Evolutionary conservation across 1,140 invertebrate species (phyloP).

Genomic region (Saccostrea cuccullata): DNA sequence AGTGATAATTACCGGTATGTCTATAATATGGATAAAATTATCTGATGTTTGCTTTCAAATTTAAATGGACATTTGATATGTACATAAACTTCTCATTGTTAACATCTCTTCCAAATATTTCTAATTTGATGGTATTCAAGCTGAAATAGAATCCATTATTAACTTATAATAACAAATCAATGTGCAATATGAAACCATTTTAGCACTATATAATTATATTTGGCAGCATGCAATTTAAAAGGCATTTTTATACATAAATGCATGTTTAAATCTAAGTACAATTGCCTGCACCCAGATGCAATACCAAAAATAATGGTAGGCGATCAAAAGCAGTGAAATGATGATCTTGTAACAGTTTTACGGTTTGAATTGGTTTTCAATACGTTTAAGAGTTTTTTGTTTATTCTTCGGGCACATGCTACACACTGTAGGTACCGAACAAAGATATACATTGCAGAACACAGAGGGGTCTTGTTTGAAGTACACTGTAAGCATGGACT

Average conservation of each 20-base stretch:
- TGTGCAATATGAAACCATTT: not conserved
- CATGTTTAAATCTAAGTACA: not conserved
- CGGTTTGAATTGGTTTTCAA: no score
- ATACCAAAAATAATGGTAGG: not conserved
- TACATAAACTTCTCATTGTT: not conserved
- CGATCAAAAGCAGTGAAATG: no score
- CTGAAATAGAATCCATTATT: not conserved
- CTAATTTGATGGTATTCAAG: no score
- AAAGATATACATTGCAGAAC: no score
- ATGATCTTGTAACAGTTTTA: no score
- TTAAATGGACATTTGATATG: conserved; percentile 18
- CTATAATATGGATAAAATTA: not conserved
- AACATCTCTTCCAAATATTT: not conserved
- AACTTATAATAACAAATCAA: not conserved
- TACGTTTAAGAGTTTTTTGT: no score
- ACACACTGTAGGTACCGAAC: no score
- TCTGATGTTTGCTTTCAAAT: not conserved
- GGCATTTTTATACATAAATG: no score
- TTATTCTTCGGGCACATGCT: no score
- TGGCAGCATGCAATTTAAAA: not conserved
- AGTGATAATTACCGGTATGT: not conserved
- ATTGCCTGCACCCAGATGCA: not conserved
- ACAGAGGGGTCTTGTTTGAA: no score
- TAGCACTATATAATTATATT: not conserved
- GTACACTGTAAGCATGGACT: no score